Evolutionary conservation across 2,113 vertebrate species (phyloP).

Genomic region (Xenopus tropicalis): UCB_Xtro_10.0 CM004446.2:23868501-23869000

Average conservation of each 20-base stretch:
- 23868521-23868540: too few relatives aligned
- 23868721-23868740: not conserved
- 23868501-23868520: too few relatives aligned
- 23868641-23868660: not conserved
- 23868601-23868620: too few relatives aligned
- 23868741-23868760: conserved; percentile 1
- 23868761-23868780: conserved; percentile 13
- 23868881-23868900: not conserved
- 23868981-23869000: too few relatives aligned
- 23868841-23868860: conserved; percentile 29
- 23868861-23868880: conserved; percentile 15
- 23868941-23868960: not conserved
- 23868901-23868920: conserved; percentile 2
- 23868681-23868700: conserved; percentile 11
- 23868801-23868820: conserved; percentile 25
- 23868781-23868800: conserved; percentile 3
- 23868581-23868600: too few relatives aligned
- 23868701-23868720: conserved; percentile 21
- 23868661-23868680: conserved; percentile 2
- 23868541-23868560: too few relatives aligned
- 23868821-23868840: conserved; percentile 28
- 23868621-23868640: not conserved
- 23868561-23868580: too few relatives aligned
- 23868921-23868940: conserved; percentile 4
- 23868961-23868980: too few relatives aligned